phyloP scores from a whole-genome alignment of 1,140 invertebrate genomes.

The Bombus terrestris region DNA sequence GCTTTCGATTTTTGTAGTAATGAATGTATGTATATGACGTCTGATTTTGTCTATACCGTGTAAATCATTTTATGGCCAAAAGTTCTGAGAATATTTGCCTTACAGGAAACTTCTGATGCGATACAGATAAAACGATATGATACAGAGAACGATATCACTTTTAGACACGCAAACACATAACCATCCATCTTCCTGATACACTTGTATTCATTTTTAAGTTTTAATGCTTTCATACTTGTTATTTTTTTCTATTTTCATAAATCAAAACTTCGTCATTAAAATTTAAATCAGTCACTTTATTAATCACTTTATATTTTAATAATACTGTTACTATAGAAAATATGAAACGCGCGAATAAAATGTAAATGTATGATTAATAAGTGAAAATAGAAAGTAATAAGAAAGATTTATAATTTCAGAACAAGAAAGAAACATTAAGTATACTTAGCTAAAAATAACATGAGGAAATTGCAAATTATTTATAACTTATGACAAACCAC shows the following conservation, averaged over 20 bases:
- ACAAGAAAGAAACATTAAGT: not conserved
- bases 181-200: conserved; percentile 46
- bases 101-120: conserved; percentile 7
- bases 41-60: not conserved
- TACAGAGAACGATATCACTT: conserved; percentile 10
- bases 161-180: conserved; percentile 32
- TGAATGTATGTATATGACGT: too few relatives aligned
- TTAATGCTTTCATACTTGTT: not conserved
- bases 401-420: not conserved
- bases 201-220: conserved; percentile 35
- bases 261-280: not conserved
- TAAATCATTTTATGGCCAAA: not conserved
- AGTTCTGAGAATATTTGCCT: not conserved
- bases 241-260: not conserved
- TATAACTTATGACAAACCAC: too few relatives aligned
- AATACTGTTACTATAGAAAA: not conserved
- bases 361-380: too few relatives aligned
- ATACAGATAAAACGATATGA: not conserved
- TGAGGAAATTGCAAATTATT: too few relatives aligned
- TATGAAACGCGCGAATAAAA: not conserved
- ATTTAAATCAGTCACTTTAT: too few relatives aligned
- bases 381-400: not conserved
- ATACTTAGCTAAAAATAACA: too few relatives aligned
- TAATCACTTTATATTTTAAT: not conserved
- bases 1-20: too few relatives aligned